Base-by-base conservation (phyloP, 2,797 vertebrate species). In the Danio tinwini region DNA sequence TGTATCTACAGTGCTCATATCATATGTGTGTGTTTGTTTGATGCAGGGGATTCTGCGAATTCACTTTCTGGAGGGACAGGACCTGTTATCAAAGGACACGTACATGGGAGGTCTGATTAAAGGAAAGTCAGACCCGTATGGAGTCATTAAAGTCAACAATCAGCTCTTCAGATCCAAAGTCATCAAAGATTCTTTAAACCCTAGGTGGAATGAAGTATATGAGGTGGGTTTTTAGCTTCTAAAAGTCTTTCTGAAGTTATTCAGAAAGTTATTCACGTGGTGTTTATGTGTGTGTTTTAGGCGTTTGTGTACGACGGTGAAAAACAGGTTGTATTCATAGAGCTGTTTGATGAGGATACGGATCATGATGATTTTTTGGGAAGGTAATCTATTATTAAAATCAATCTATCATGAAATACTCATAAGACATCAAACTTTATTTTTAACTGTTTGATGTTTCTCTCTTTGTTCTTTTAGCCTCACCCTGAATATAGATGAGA, bases 61-160 rank as follows among this genome's bases (percentile, higher is more conserved):
- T 88, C 95, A 99, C 86, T 97, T 99, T 70, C 86, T 96, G 29
- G 96, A 98, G 93, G 97, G 96, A 75, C 96, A 98, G 86, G 94
- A 98, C 44, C 88, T 99, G 68, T 78, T 96, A 67, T 92, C 93
- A 4, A 99, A 99, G 88, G 98, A 99, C 80, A 97, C 88, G 73
- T 93, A 95, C 59, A 85, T 99, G 64, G 96, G 96, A 10, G 97
- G 97, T 42, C 89, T 98, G 58, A 94, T 98, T 85, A 99, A 96
- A 88, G 97, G 98, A 21, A 98, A 98, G 87, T 99, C 98, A 0
- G 98, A 99, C 86, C 98, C 98, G 0, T 99, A 99, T 4, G 97
- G 96, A 4, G 90, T 97, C 37, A 86, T 98, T 72, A 91, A 91
- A 80, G 75, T 98, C 0, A 96, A 96, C 68, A 96, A 92, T 47